A percentile compares a stretch with the other conserved stretches of the same genome.
Conservation (phyloP, 2,797 vertebrate genomes). For the Aerospiza tachiro region DNA sequence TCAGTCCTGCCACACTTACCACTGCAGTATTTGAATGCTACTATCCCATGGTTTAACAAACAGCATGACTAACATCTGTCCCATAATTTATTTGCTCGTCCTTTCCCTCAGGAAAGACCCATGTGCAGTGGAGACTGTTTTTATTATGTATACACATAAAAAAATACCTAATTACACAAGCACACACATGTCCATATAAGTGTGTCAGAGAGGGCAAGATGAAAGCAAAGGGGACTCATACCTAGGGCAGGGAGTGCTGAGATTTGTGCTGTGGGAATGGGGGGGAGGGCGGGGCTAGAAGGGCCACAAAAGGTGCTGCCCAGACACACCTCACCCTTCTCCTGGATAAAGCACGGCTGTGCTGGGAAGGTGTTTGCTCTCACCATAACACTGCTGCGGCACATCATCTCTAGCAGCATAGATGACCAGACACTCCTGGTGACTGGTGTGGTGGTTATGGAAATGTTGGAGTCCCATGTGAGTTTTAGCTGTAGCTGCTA, state of each 20-base stretch:
- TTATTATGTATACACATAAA: neutral
- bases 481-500: neutral
- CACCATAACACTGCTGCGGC: accelerated
- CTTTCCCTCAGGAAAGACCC: neutral
- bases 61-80: constrained; percentile 6
- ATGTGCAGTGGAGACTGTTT: neutral
- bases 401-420: accelerated
- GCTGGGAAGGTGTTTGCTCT: neutral
- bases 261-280: accelerated
- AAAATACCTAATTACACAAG: neutral
- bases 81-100: neutral
- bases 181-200: neutral
- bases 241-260: neutral
- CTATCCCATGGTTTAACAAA: neutral
- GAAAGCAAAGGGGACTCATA: neutral
- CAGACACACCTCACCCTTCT: neutral
- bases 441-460: neutral
- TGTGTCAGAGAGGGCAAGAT: neutral
- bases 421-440: neutral
- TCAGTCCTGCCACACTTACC: neutral
- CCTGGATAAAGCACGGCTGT: neutral
- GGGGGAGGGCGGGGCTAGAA: accelerated
- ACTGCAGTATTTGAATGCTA: neutral
- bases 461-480: neutral
- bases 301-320: neutral